Evolutionary conservation across 2,797 vertebrate genomes (phyloP).

Genomic region (Betta splendens): DNA sequence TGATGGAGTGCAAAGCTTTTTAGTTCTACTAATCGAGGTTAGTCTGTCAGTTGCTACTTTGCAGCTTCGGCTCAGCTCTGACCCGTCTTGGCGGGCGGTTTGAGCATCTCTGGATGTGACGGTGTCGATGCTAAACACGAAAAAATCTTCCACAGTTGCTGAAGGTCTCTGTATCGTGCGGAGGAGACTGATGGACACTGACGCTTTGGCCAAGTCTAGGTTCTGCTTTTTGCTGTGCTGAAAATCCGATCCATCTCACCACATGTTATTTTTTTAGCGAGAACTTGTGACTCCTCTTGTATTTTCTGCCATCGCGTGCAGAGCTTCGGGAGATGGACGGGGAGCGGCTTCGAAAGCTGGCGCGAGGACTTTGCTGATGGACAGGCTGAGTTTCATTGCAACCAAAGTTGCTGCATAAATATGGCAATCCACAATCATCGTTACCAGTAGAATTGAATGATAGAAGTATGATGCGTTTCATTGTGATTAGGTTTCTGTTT

Average conservation of each 20-base stretch:
- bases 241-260: constrained; percentile 63
- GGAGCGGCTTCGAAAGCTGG: constrained; percentile 67
- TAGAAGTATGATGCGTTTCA: constrained; percentile 77
- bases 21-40: constrained; percentile 66
- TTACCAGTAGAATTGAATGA: constrained; percentile 82
- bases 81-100: constrained; percentile 38
- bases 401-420: constrained; percentile 80
- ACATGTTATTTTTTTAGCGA: constrained; percentile 46
- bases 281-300: constrained; percentile 59
- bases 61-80: constrained; percentile 52
- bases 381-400: constrained; percentile 70
- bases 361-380: constrained; percentile 64
- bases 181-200: constrained; percentile 54
- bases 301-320: constrained; percentile 58
- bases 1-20: constrained; percentile 75
- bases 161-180: constrained; percentile 33
- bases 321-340: constrained; percentile 52
- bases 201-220: constrained; percentile 56
- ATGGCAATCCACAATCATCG: constrained; percentile 82
- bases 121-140: constrained; percentile 42
- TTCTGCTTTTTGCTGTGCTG: constrained; percentile 65
- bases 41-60: constrained; percentile 61
- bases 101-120: constrained; percentile 42
- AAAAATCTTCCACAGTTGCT: constrained; percentile 44
- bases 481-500: constrained; percentile 81